Conservation (phyloP, 1,140 invertebrate species). For the Calephelis virginiensis region DNA sequence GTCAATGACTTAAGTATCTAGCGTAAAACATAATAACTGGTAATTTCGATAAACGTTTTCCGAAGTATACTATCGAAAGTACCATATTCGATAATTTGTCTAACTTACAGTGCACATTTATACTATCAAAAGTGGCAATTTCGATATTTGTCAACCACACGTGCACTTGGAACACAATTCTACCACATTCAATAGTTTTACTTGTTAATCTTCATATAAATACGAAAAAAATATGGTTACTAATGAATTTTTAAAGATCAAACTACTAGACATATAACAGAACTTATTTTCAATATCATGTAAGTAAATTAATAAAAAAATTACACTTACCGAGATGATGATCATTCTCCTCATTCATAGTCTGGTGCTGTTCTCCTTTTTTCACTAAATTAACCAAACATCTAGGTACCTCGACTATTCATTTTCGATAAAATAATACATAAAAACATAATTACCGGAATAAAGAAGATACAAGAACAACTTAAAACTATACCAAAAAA, state of each 20-base stretch:
- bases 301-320: slow-evolving; percentile 3
- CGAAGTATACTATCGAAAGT: slow-evolving; percentile 7
- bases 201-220: slow-evolving; percentile 1
- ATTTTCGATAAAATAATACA: slow-evolving; percentile 13
- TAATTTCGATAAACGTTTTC: slow-evolving; percentile 5
- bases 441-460: neutral
- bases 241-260: slow-evolving; percentile 5
- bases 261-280: neutral
- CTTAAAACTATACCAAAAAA: slow-evolving; percentile 7
- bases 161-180: neutral
- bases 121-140: slow-evolving; percentile 3
- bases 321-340: slow-evolving; percentile 6
- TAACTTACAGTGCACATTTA: neutral
- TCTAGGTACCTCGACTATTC: slow-evolving; percentile 7
- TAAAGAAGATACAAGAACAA: neutral
- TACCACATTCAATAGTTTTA: too few relatives aligned
- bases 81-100: slow-evolving; percentile 5
- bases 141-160: slow-evolving; percentile 9
- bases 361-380: slow-evolving; percentile 8
- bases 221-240: slow-evolving; percentile 6
- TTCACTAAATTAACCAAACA: neutral
- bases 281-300: neutral
- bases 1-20: slow-evolving; percentile 1
- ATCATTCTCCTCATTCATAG: neutral
- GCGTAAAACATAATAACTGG: slow-evolving; percentile 13